Evolutionary conservation across 1,140 invertebrate genomes (phyloP).

Genomic region (Drosophila kikkawai): DNA sequence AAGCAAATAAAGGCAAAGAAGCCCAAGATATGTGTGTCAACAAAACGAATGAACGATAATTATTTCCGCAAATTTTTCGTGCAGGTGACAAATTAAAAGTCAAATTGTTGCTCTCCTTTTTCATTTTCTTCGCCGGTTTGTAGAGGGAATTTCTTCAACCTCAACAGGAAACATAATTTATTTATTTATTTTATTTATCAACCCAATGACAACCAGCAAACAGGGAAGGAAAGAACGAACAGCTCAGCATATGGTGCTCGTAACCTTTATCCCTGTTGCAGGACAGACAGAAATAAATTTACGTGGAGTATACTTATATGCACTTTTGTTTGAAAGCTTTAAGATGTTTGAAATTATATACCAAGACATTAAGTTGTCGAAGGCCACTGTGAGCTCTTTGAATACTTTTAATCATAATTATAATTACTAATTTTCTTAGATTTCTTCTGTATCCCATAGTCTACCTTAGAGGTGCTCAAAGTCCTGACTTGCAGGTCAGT

Average conservation of each 20-base stretch:
- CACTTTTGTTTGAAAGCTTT: neutral
- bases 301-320: conserved; percentile 11
- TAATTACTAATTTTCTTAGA: neutral
- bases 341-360: neutral
- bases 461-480: too few relatives aligned
- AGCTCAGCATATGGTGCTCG: conserved; percentile 2
- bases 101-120: conserved; percentile 10
- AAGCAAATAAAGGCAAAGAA: conserved; percentile 43
- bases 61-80: conserved; percentile 51
- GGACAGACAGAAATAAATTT: conserved; percentile 21
- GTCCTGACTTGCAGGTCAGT: too few relatives aligned
- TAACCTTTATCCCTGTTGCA: conserved; percentile 11
- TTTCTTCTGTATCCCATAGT: neutral
- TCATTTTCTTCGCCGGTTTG: neutral
- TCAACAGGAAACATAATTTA: conserved; percentile 33
- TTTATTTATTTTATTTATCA: conserved; percentile 49
- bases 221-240: neutral
- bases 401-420: neutral
- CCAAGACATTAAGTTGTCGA: neutral
- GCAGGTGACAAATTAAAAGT: conserved; percentile 51
- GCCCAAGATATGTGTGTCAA: conserved; percentile 47
- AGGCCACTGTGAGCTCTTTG: neutral
- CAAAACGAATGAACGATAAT: conserved; percentile 49
- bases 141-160: conserved; percentile 19
- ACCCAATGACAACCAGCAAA: conserved; percentile 32